phyloP scores from a whole-genome alignment of 2,113 vertebrate genomes.

The Petromus typicus region DNA sequence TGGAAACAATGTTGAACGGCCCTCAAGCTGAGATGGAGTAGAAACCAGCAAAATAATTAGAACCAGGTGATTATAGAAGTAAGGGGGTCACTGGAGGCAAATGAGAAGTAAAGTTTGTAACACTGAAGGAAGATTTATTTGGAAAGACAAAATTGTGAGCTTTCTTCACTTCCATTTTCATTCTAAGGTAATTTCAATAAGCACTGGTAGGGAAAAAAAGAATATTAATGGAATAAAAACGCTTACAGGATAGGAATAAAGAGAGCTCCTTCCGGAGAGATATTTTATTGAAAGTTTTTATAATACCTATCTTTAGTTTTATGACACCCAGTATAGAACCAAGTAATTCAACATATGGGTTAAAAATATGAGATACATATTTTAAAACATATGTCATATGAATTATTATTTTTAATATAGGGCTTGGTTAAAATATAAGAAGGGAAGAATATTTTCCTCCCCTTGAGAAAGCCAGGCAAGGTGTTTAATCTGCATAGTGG shows the following conservation, averaged over 20 bases:
- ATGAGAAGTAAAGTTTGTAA: conserved; percentile 79
- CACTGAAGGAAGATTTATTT: conserved; percentile 82
- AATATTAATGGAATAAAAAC: conserved; percentile 85
- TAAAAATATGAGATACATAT: conserved; percentile 85
- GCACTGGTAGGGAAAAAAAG: conserved; percentile 76
- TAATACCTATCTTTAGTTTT: conserved; percentile 88
- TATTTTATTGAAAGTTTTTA: conserved; percentile 88
- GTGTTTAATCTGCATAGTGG: background rate
- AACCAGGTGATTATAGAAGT: conserved; percentile 82
- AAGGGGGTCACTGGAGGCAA: conserved; percentile 84
- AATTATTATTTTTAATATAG: conserved; percentile 86
- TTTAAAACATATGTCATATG: conserved; percentile 82
- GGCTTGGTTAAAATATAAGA: conserved; percentile 75
- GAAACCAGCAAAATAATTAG: conserved; percentile 84
- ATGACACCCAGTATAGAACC: conserved; percentile 82
- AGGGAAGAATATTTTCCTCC: background rate
- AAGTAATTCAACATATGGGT: conserved; percentile 84
- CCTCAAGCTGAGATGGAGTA: conserved; percentile 75
- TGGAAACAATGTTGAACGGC: conserved; percentile 79
- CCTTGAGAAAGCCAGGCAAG: background rate
- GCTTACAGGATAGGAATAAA: conserved; percentile 85
- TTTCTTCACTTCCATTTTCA: conserved; percentile 82
- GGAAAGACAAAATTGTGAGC: conserved; percentile 80
- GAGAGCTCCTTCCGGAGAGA: conserved; percentile 80
- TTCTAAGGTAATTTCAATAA: conserved; percentile 88